Evolutionary conservation across 2,113 vertebrate species (phyloP).

Genomic region (Bufo gargarizans): DNA sequence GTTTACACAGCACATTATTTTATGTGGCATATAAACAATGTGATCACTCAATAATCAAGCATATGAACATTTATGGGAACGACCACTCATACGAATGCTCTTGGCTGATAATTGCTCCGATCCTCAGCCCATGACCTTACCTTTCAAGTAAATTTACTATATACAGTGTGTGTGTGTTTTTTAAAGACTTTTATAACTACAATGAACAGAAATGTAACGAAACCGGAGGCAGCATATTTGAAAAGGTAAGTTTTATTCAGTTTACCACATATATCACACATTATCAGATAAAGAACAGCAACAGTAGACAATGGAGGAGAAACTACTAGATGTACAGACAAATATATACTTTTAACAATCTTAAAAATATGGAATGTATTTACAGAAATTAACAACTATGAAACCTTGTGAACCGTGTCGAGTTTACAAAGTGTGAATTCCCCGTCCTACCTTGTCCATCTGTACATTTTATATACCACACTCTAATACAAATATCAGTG

Average conservation of each 20-base stretch:
- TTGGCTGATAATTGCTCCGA: too few relatives aligned
- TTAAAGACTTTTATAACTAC: too few relatives aligned
- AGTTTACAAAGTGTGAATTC: slow-evolving; percentile 67
- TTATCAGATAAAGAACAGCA: background rate
- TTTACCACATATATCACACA: slow-evolving; percentile 65
- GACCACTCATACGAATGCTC: too few relatives aligned
- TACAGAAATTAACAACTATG: slow-evolving; percentile 76
- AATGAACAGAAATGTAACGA: too few relatives aligned
- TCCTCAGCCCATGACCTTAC: background rate
- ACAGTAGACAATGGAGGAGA: slow-evolving; percentile 69
- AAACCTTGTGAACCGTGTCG: slow-evolving; percentile 69
- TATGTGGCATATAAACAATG: too few relatives aligned
- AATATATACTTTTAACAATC: slow-evolving; percentile 63
- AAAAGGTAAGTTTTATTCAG: slow-evolving; percentile 72
- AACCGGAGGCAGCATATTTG: slow-evolving; percentile 20
- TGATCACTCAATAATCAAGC: too few relatives aligned
- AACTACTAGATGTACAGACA: slow-evolving; percentile 66
- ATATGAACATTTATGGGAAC: too few relatives aligned
- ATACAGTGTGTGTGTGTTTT: too few relatives aligned
- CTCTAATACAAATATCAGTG: slow-evolving; percentile 59
- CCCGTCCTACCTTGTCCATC: slow-evolving; percentile 62
- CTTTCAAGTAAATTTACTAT: background rate
- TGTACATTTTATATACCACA: slow-evolving; percentile 63
- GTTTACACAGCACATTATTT: too few relatives aligned
- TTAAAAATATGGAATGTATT: slow-evolving; percentile 75